phyloP scores from a whole-genome alignment of 2,888 invertebrate genomes.

The Synanthedon vespiformis region DNA sequence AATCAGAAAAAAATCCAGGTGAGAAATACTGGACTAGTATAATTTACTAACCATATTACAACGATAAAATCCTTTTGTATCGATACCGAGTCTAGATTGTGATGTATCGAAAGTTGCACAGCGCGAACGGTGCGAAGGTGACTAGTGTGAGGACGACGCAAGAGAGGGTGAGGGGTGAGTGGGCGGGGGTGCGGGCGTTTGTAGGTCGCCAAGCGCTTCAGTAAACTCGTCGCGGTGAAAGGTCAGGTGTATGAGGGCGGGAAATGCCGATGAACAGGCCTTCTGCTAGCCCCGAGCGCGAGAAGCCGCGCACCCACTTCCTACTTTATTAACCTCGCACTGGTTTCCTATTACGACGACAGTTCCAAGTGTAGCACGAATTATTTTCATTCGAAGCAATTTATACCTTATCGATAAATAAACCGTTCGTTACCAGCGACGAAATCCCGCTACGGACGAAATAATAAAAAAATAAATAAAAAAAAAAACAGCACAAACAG shows the following conservation, averaged over 20 bases:
- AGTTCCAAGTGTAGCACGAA: constrained; percentile 11
- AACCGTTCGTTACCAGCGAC: constrained; percentile 27
- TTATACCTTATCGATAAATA: constrained; percentile 27
- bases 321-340: constrained; percentile 48
- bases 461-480: not conserved
- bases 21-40: too few relatives aligned
- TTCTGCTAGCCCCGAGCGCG: constrained; percentile 24
- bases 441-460: constrained; percentile 19
- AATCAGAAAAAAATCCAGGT: too few relatives aligned
- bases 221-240: constrained; percentile 64
- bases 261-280: constrained; percentile 54
- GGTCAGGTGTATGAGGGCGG: constrained; percentile 68
- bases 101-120: too few relatives aligned
- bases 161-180: constrained; percentile 27
- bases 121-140: too few relatives aligned
- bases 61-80: too few relatives aligned
- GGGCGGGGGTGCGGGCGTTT: constrained; percentile 19
- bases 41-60: too few relatives aligned
- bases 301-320: constrained; percentile 22
- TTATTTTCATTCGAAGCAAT: constrained; percentile 24
- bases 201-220: constrained; percentile 64
- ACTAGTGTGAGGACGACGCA: not conserved
- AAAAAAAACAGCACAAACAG: not conserved
- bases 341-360: constrained; percentile 35
- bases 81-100: too few relatives aligned